Evolutionary conservation across 2,888 invertebrate genomes (phyloP).

Genomic region (Drosophila emarginata): DNA sequence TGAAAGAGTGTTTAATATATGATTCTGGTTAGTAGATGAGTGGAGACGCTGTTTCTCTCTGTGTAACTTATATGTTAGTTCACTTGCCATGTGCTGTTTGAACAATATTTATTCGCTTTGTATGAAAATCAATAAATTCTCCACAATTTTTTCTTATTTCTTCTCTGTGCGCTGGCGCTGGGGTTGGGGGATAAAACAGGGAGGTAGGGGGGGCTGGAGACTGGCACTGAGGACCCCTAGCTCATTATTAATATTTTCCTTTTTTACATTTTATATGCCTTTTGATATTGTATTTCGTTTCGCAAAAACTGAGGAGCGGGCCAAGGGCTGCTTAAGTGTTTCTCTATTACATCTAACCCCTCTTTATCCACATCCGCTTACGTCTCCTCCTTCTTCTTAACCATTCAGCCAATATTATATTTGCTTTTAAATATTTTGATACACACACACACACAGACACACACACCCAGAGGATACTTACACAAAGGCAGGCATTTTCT

Average conservation of each 20-base stretch:
- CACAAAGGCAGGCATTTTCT: slow-evolving; percentile 71
- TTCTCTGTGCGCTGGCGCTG: slow-evolving; percentile 58
- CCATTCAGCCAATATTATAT: slow-evolving; percentile 69
- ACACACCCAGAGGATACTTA: slow-evolving; percentile 35
- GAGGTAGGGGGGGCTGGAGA: not conserved
- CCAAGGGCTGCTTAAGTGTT: slow-evolving; percentile 72
- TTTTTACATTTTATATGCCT: slow-evolving; percentile 77
- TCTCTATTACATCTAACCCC: slow-evolving; percentile 70
- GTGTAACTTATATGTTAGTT: slow-evolving; percentile 46
- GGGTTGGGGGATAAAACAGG: slow-evolving; percentile 13
- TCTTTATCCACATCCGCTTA: not conserved
- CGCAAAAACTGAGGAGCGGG: slow-evolving; percentile 21
- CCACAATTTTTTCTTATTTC: slow-evolving; percentile 60
- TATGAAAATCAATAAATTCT: slow-evolving; percentile 79
- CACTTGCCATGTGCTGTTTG: slow-evolving; percentile 47
- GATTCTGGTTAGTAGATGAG: too few species aligned
- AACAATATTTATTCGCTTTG: slow-evolving; percentile 43
- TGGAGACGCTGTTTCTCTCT: slow-evolving; percentile 19
- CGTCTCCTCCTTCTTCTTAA: slow-evolving; percentile 10
- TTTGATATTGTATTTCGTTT: slow-evolving; percentile 49
- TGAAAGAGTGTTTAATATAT: too few species aligned
- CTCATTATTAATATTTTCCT: slow-evolving; percentile 68
- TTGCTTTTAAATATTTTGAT: slow-evolving; percentile 81
- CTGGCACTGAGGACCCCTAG: slow-evolving; percentile 52
- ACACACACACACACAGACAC: slow-evolving; percentile 56